Conservation (phyloP, 2,888 invertebrate genomes). For the Synanthedon andrenaeformis region DNA sequence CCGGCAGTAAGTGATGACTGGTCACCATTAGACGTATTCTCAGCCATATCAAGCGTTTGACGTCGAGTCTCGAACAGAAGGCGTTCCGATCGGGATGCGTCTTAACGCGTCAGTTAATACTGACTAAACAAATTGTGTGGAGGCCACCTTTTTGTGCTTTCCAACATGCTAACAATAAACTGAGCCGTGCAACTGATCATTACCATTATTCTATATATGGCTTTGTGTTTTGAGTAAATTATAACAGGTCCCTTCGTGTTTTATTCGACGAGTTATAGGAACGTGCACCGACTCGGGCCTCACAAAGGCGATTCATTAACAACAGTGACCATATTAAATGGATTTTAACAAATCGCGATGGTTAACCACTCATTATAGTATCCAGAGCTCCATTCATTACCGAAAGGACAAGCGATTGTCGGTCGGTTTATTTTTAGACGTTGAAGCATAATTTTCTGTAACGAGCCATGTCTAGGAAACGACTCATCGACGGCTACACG, state of each 20-base stretch:
- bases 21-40: slow-evolving; percentile 49
- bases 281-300: slow-evolving; percentile 23
- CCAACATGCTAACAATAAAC: slow-evolving; percentile 63
- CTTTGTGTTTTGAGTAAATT: slow-evolving; percentile 71
- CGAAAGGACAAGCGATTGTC: slow-evolving; percentile 21
- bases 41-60: slow-evolving; percentile 40
- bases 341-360: slow-evolving; percentile 32
- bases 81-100: slow-evolving; percentile 28
- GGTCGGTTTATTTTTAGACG: slow-evolving; percentile 29
- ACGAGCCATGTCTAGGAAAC: slow-evolving; percentile 29
- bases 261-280: slow-evolving; percentile 47
- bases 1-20: slow-evolving; percentile 52
- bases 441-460: slow-evolving; percentile 30
- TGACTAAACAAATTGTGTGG: slow-evolving; percentile 59
- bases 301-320: slow-evolving; percentile 59
- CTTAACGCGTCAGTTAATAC: slow-evolving; percentile 39
- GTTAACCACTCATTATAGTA: slow-evolving; percentile 8
- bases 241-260: slow-evolving; percentile 60
- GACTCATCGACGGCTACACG: slow-evolving; percentile 27
- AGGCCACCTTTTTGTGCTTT: slow-evolving; percentile 54
- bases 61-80: slow-evolving; percentile 35
- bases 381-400: not conserved
- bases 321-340: slow-evolving; percentile 58
- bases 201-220: slow-evolving; percentile 65
- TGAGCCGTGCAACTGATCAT: slow-evolving; percentile 62